These are phyloP conservation scores for Pteruthius melanotis DNA, from an alignment of 2,113 vertebrate species.

Conservation along the genomic window DNA sequence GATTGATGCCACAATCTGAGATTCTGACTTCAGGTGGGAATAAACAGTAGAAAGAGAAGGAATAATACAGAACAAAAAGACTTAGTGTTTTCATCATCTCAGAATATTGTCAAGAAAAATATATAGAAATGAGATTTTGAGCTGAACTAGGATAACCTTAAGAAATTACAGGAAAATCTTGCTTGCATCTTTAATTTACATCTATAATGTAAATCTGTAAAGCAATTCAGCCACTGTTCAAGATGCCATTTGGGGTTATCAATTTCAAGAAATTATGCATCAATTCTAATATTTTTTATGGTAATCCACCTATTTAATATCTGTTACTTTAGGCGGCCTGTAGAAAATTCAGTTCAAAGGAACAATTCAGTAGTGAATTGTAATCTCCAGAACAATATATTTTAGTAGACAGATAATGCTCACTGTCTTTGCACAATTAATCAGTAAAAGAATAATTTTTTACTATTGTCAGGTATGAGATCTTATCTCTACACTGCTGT, in stretches of 20 bases:
- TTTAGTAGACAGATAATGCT: background rate
- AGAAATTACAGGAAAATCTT: background rate
- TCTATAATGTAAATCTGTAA: background rate
- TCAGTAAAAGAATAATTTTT: background rate
- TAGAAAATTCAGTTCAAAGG: background rate
- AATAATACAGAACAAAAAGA: background rate
- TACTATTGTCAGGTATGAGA: background rate
- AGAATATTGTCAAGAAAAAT: background rate
- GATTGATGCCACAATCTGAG: background rate
- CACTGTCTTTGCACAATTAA: background rate
- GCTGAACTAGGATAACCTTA: background rate
- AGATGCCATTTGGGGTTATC: background rate
- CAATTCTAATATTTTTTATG: background rate
- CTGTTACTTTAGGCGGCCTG: background rate
- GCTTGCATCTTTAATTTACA: background rate
- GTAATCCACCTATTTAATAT: background rate
- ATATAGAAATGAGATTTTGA: background rate
- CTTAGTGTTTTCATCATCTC: background rate
- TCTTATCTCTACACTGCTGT: background rate
- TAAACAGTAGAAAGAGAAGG: background rate
- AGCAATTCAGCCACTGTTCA: background rate
- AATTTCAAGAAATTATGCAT: background rate
- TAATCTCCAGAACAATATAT: background rate
- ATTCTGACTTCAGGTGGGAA: slow-evolving; percentile 7
- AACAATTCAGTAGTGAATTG: background rate